These are phyloP conservation scores for Austrofundulus limnaeus DNA, from an alignment of 2,113 vertebrate genomes.

Conservation along the genomic window DNA sequence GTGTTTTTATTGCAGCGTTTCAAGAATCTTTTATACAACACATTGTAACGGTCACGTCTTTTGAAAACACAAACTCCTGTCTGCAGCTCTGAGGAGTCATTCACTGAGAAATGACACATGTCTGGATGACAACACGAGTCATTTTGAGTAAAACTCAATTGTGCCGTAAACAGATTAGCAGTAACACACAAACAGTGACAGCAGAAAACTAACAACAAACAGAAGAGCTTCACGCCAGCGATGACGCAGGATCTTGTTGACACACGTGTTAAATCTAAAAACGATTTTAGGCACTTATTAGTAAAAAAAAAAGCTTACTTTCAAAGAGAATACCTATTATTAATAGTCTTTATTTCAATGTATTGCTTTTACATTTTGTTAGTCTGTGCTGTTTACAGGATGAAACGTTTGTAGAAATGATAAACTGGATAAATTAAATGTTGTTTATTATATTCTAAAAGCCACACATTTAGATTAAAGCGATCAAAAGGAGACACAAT, in stretches of 20 bases:
- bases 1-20: too few species aligned
- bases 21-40: too few species aligned
- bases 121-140: slow-evolving; percentile 18
- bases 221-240: neutral
- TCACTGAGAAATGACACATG: slow-evolving; percentile 16
- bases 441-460: slow-evolving; percentile 37
- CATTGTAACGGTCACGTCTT: neutral
- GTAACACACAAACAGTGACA: neutral
- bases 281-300: neutral
- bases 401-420: neutral
- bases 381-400: too few species aligned
- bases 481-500: neutral
- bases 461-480: slow-evolving; percentile 24
- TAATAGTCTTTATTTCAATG: too few species aligned
- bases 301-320: neutral
- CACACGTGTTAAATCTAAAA: neutral
- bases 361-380: too few species aligned
- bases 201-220: slow-evolving; percentile 11
- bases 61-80: slow-evolving; percentile 1
- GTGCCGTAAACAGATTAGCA: slow-evolving; percentile 34
- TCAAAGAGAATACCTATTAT: too few species aligned
- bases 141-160: slow-evolving; percentile 34
- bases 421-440: neutral
- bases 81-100: neutral
- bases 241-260: slow-evolving; percentile 2